Base-by-base conservation (phyloP, 2,888 invertebrate genomes). In the Euzetes globulus region DNA sequence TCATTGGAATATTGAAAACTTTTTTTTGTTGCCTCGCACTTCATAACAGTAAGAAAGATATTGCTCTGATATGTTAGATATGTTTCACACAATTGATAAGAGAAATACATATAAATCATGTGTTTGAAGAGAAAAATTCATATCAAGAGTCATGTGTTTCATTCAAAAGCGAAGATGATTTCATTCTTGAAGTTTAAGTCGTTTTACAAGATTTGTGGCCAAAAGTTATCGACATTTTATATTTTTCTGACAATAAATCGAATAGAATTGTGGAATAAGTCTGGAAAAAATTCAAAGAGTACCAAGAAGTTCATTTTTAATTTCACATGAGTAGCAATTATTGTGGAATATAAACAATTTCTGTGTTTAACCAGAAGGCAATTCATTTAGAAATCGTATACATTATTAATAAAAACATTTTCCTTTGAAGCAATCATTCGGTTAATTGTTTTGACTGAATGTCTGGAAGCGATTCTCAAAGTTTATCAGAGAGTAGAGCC, bases 371-470 rank as follows among this genome's bases (percentile, higher is more conserved):
- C 33, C 60, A 29, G 29, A 60, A 29, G 60, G 33, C 29, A 60
- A 9, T 27, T 60, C 27, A 9, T 27, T 22, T 60, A 29, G 27
- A 60, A 60, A 25, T 60, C 27, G 29, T 15, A 22, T 60, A 27
- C 33, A 27, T 60, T 33, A 5, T 22, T 5, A 27, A 13, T 17
- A 27, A n/a, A 6, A 52, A 5, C n/a, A n/a, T 15, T 52, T 52
- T 6, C 19, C n/a, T 52, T 52, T 52, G 15, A 19, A 52, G 19
- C 19, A n/a, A 27, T 60, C 33, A 60, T 33, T 60, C 27, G 6
- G 27, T 60, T 60, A 60, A 60, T 60, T 60, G 60, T 60, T 60
- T 60, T 60, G 7, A 60, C 7, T 60, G 19, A 17, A 60, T 60
- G 60, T 7, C 60, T 60, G 27, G 7, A 60, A 60, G 29, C 29